Conservation (phyloP, 2,797 vertebrate species). For the Diceros bicornis region DNA sequence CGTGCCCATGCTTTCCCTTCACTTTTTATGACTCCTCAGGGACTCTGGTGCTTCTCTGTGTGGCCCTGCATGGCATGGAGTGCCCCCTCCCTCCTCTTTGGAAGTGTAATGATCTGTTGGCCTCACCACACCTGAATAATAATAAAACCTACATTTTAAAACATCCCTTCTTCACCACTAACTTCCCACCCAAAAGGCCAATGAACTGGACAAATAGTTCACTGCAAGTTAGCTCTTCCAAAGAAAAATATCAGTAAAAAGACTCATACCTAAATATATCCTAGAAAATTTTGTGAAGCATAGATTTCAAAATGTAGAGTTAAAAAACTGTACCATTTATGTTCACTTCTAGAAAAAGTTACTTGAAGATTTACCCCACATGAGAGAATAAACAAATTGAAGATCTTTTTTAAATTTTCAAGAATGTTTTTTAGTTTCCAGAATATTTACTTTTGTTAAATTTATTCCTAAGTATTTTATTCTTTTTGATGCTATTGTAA, state of each 20-base stretch:
- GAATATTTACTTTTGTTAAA: neutral
- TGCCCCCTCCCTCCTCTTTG: neutral
- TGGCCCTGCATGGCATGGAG: neutral
- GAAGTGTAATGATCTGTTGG: neutral
- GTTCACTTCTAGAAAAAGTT: neutral
- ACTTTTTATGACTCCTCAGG: no score
- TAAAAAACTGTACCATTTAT: neutral
- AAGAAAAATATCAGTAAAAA: neutral
- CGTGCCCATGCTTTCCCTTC: neutral
- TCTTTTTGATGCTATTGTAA: no score
- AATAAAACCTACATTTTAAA: neutral
- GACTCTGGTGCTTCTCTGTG: neutral
- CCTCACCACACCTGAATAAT: neutral
- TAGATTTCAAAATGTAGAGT: neutral
- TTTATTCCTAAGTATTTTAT: no score
- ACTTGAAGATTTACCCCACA: neutral
- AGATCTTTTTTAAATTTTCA: neutral
- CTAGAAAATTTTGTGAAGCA: neutral
- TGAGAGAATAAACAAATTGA: neutral
- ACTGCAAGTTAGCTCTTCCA: neutral
- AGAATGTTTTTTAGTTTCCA: neutral
- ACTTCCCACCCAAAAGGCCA: neutral
- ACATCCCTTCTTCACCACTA: neutral
- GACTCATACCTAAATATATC: neutral
- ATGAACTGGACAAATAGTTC: neutral